A percentile compares a stretch with the other conserved stretches of the same genome.
Evolutionary conservation across 1,140 invertebrate species (phyloP).

Genomic region (Drosophila kepulauana): DNA sequence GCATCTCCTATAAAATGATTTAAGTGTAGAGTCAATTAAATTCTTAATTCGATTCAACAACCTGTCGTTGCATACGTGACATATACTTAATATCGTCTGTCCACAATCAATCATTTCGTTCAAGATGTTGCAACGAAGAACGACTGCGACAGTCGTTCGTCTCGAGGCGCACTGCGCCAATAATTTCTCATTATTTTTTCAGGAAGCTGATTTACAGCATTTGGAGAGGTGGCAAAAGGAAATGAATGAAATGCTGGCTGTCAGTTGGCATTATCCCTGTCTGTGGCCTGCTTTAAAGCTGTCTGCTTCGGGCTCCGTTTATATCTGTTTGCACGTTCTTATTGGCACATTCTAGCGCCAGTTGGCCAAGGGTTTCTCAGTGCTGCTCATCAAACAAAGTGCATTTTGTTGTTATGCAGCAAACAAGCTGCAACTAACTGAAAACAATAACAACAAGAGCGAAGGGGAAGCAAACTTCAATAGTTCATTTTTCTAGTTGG

Average conservation of each 20-base stretch:
- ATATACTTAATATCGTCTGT: conserved; percentile 21
- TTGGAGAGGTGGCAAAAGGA: conserved; percentile 10
- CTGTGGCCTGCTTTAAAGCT: conserved; percentile 22
- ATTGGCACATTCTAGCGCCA: conserved; percentile 26
- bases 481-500: conserved; percentile 43
- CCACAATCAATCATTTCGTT: conserved; percentile 8
- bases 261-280: conserved; percentile 33
- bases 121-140: not conserved
- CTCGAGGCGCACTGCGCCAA: conserved; percentile 44
- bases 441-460: conserved; percentile 12
- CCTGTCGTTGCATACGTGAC: conserved; percentile 1
- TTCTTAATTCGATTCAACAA: conserved; percentile 8
- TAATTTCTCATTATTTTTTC: conserved; percentile 60
- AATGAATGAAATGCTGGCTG: conserved; percentile 14
- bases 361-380: conserved; percentile 1
- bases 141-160: not conserved
- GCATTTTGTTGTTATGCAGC: conserved; percentile 52
- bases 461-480: conserved; percentile 16
- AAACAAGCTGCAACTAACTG: conserved; percentile 24
- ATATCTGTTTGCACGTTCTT: conserved; percentile 18
- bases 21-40: conserved; percentile 7
- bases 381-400: conserved; percentile 59
- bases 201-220: conserved; percentile 35
- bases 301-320: not conserved
- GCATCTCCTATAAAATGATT: not conserved